Percentiles rank a stretch among this genome's conserved stretches.
Conservation (phyloP, 2,113 vertebrate species). For the Rhinogobius similis region DNA sequence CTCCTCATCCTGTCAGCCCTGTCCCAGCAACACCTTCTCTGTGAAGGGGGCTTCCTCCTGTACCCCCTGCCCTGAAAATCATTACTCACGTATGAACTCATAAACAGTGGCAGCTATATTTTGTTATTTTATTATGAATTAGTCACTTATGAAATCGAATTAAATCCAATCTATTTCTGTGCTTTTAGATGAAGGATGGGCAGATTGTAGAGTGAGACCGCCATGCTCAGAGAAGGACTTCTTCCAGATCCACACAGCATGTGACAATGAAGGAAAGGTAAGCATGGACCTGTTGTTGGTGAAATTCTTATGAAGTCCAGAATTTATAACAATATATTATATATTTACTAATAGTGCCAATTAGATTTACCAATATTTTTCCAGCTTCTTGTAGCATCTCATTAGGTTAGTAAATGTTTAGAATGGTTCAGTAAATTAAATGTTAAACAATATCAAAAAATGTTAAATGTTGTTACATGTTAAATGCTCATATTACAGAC, state of each 20-base stretch:
- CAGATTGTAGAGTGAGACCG: conserved; percentile 82
- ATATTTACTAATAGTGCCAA: too few relatives aligned
- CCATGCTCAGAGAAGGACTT: conserved; percentile 89
- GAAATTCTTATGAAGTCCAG: background rate
- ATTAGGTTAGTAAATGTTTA: too few relatives aligned
- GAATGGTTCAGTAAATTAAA: background rate
- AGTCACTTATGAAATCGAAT: background rate
- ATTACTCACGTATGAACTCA: conserved; percentile 84
- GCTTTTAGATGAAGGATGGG: conserved; percentile 86
- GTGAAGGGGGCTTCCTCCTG: conserved; percentile 87
- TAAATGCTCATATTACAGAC: conserved; percentile 76
- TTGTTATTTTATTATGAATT: background rate
- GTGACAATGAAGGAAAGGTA: conserved; percentile 93
- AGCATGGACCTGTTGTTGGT: conserved; percentile 31
- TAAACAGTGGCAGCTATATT: background rate
- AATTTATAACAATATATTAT: too few relatives aligned
- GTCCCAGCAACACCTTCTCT: conserved; percentile 89
- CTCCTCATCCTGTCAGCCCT: conserved; percentile 86
- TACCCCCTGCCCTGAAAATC: conserved; percentile 79
- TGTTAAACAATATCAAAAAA: background rate
- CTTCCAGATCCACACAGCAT: conserved; percentile 92
- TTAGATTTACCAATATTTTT: too few relatives aligned
- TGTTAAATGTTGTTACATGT: too few relatives aligned
- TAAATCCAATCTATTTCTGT: background rate
- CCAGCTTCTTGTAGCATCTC: too few relatives aligned